Conservation (phyloP, 2,113 vertebrate species). For the Atractosteus spatula region DNA sequence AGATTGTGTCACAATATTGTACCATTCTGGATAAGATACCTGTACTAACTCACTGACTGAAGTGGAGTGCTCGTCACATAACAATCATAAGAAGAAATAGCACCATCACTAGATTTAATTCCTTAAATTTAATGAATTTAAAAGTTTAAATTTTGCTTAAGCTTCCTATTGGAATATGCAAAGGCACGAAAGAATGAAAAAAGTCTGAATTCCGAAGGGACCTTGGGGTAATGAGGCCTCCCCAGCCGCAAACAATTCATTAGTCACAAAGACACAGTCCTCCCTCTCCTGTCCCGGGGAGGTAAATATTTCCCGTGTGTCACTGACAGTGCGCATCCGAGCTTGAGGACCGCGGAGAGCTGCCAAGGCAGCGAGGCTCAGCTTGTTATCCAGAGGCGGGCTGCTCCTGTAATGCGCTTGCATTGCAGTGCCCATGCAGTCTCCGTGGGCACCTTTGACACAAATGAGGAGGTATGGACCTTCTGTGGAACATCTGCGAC, state of each 20-base stretch:
- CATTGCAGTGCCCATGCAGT: not conserved
- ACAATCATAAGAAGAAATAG: too few species aligned
- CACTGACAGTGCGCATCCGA: not conserved
- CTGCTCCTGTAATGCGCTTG: not conserved
- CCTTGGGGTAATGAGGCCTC: not conserved
- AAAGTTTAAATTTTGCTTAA: too few species aligned
- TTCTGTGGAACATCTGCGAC: too few species aligned
- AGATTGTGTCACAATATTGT: too few species aligned
- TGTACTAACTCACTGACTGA: too few species aligned
- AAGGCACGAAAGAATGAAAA: not conserved
- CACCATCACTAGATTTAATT: too few species aligned
- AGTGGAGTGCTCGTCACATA: too few species aligned
- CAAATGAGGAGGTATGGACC: too few species aligned
- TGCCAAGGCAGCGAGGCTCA: not conserved
- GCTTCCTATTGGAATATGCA: too few species aligned
- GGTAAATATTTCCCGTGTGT: not conserved
- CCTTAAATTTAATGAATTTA: too few species aligned
- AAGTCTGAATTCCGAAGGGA: not conserved
- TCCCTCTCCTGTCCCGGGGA: not conserved
- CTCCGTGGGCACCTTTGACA: not conserved
- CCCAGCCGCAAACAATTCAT: not conserved
- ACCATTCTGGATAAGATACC: too few species aligned
- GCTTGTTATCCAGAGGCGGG: not conserved
- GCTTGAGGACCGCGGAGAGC: not conserved
- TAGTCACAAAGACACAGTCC: not conserved